These are phyloP conservation scores for Endotricha flammealis DNA, from an alignment of 2,888 invertebrate species.

Conservation along the genomic window DNA sequence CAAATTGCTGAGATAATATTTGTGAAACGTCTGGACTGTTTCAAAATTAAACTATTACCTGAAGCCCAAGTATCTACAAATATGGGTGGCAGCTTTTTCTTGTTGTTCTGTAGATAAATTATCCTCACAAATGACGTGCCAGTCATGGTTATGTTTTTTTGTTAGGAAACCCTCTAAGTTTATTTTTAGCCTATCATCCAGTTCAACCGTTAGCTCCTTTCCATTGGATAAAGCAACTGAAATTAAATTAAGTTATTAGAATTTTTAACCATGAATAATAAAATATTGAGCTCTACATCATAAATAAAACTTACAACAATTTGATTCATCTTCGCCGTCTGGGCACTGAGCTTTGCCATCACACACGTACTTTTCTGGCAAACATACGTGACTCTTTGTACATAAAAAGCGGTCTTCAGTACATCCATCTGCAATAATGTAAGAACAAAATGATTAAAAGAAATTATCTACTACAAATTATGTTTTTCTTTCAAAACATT, in stretches of 20 bases:
- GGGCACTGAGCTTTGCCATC: constrained; percentile 82
- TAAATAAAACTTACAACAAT: constrained; percentile 82
- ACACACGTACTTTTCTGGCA: constrained; percentile 80
- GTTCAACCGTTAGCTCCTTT: constrained; percentile 75
- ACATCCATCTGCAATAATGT: constrained; percentile 74
- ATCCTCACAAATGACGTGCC: constrained; percentile 82
- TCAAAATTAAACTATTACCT: constrained; percentile 47
- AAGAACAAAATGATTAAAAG: not conserved
- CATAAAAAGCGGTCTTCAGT: constrained; percentile 80
- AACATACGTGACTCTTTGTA: constrained; percentile 80
- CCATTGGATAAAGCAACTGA: constrained; percentile 84
- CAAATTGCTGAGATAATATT: too few relatives aligned
- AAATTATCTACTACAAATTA: too few relatives aligned
- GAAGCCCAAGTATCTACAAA: constrained; percentile 84
- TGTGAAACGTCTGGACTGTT: too few relatives aligned
- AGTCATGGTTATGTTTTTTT: constrained; percentile 77
- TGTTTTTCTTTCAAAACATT: too few relatives aligned
- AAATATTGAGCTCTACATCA: too few relatives aligned
- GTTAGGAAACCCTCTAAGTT: constrained; percentile 81
- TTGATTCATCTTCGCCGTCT: constrained; percentile 85
- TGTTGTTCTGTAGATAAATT: constrained; percentile 58
- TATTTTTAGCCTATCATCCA: constrained; percentile 79
- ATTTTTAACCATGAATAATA: too few relatives aligned
- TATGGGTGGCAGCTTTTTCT: constrained; percentile 70
- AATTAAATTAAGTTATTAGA: constrained; percentile 30